A percentile compares a stretch with the other conserved stretches of the same genome.
phyloP scores from a whole-genome alignment of 2,888 invertebrate genomes.

The Branchipolynoe longqiensis region DNA sequence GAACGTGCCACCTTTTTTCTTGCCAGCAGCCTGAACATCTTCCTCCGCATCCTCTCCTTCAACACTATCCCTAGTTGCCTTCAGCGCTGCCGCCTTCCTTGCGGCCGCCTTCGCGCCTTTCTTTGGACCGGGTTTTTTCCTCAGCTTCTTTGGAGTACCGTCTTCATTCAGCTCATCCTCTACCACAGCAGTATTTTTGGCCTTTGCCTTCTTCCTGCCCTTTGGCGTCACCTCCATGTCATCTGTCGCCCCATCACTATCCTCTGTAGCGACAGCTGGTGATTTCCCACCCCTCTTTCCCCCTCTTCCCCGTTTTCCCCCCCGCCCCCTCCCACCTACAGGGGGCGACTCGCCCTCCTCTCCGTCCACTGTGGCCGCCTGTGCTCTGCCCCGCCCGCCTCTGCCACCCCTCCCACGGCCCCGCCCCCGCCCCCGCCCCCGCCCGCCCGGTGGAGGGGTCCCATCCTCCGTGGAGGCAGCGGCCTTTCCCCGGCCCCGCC shows the following conservation, averaged over 20 bases:
- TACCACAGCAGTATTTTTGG: constrained; percentile 43
- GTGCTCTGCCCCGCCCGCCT: constrained; percentile 59
- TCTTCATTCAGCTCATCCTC: no score
- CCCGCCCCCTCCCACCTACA: constrained; percentile 6
- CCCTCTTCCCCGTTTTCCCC: background rate
- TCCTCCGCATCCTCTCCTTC: background rate
- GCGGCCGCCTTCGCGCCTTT: no score
- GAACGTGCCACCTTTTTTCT: background rate
- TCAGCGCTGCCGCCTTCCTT: background rate
- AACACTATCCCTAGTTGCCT: background rate
- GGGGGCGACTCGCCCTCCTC: background rate
- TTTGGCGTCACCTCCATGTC: background rate
- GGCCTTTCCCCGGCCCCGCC: constrained; percentile 2
- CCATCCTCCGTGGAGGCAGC: constrained; percentile 48
- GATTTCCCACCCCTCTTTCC: constrained; percentile 34
- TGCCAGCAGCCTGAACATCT: constrained; percentile 21
- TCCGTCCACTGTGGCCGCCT: constrained; percentile 26
- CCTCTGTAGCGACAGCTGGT: background rate
- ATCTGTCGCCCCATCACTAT: background rate
- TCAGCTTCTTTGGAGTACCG: background rate
- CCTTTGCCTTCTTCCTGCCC: constrained; percentile 33
- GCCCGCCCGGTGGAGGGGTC: constrained; percentile 31
- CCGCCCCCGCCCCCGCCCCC: constrained; percentile 24
- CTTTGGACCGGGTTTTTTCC: background rate
- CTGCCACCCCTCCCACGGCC: constrained; percentile 57